These are phyloP conservation scores for Bimastos eiseni DNA, from an alignment of 2,888 invertebrate species.

Conservation along the genomic window DNA sequence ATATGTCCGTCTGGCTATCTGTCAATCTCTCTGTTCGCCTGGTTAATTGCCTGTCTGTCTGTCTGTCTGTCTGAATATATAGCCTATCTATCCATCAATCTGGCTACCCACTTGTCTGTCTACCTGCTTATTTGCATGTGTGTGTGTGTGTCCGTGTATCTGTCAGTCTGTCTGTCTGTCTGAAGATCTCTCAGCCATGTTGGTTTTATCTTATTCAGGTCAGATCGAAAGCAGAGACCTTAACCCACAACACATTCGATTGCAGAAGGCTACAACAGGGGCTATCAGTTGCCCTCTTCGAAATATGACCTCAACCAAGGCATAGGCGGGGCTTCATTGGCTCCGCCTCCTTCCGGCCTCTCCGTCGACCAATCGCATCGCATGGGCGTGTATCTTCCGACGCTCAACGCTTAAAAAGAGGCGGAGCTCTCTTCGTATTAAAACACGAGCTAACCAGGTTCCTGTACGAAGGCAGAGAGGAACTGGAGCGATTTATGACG, in stretches of 20 bases:
- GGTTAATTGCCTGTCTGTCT: too few species aligned
- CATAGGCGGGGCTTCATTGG: background rate
- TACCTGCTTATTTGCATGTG: too few species aligned
- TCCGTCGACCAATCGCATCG: background rate
- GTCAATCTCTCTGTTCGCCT: too few species aligned
- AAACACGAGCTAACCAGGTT: background rate
- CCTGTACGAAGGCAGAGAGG: background rate
- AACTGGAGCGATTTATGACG: background rate
- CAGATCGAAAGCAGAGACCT: background rate
- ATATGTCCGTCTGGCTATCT: too few species aligned
- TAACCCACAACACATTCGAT: background rate
- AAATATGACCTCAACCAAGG: background rate
- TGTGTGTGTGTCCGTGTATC: too few species aligned
- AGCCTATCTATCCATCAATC: too few species aligned
- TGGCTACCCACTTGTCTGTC: too few species aligned
- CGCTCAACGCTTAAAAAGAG: background rate
- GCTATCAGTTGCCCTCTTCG: background rate
- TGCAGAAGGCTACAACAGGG: background rate
- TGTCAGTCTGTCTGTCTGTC: too few species aligned
- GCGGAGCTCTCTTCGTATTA: background rate
- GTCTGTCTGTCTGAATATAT: too few species aligned
- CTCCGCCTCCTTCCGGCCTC: background rate
- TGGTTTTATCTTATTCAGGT: background rate
- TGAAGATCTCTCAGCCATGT: background rate
- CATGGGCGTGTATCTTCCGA: background rate